Evolutionary conservation across 2,113 vertebrate species (phyloP), one percentile per base, ranked within the genome.

Genomic region (Ctenomys sociabilis): DNA sequence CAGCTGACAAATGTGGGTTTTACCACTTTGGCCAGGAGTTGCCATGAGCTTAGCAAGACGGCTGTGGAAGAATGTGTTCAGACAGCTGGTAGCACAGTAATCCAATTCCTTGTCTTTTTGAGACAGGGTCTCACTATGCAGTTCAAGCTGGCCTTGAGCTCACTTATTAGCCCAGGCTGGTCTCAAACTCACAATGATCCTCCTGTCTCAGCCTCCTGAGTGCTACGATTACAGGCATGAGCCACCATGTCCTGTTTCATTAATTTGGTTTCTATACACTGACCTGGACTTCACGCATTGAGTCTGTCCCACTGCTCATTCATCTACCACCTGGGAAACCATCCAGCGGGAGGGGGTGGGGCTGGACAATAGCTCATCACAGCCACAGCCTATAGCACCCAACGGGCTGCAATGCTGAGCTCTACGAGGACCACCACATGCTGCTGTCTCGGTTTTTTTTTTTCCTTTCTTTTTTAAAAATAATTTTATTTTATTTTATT

Each of bases 321-420:
- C 64, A 99, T 99, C 86, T 98, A 99, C 28, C 99, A 99, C 98
- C 97, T 99, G 93, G 99, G 99, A 5, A 99, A 99, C 10, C 99
- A 99, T 88, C 97, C 98, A 99, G 1, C 97, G 99, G 98, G 99
- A 99, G 98, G 99, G 99, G 97, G 99, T 99, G 80, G 99, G 99
- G 98, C 98, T 99, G 98, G 99, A 99, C 98, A 99, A 99, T 98
- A 99, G 99, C 98, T 99, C 85, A 99, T 99, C 98, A 99, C 99
- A 0, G 99, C 99, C 1, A 99, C 99, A 40, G 99, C 28, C 98
- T 99, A 98, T 99, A 99, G 98, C 99, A 99, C 98, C 99, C 99
- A 96, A 99, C 99, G 97, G 99, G 98, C 98, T 99, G 99, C 98
- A 99, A 99, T 99, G 96, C 99, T 84, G 99, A 99, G 96, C 99